A percentile compares a stretch with the other conserved stretches of the same genome.
phyloP scores from a whole-genome alignment of 2,797 vertebrate genomes.

The Tapera naevia region DNA sequence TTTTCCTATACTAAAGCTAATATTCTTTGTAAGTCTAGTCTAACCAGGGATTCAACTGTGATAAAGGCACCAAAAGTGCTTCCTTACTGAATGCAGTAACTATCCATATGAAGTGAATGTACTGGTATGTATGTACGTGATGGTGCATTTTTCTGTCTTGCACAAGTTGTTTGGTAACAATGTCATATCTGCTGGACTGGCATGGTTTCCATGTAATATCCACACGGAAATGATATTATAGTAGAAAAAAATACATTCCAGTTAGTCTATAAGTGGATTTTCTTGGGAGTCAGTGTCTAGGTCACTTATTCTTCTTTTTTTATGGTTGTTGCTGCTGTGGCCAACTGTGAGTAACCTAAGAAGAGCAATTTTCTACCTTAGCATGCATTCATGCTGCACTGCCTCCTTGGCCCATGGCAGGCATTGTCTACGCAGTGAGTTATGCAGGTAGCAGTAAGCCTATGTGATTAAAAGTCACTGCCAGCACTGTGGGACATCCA shows the following conservation, averaged over 20 bases:
- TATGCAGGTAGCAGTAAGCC: neutral
- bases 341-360: neutral
- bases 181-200: neutral
- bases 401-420: neutral
- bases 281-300: neutral
- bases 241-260: neutral
- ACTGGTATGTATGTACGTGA: fast-evolving
- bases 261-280: neutral
- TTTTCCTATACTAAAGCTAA: neutral
- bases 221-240: neutral
- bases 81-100: neutral
- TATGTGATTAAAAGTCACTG: too few relatives aligned
- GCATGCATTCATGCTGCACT: neutral
- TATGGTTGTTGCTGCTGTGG: neutral
- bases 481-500: neutral
- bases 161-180: neutral
- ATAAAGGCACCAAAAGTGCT: neutral
- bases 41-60: neutral
- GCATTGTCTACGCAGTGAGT: neutral
- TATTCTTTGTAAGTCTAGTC: neutral
- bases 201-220: neutral
- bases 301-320: fast-evolving
- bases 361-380: neutral
- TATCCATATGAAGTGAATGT: fast-evolving
- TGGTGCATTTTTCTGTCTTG: neutral